Evolutionary conservation across 1,140 invertebrate species (phyloP).

Genomic region (Oedothorax gibbosus): DNA sequence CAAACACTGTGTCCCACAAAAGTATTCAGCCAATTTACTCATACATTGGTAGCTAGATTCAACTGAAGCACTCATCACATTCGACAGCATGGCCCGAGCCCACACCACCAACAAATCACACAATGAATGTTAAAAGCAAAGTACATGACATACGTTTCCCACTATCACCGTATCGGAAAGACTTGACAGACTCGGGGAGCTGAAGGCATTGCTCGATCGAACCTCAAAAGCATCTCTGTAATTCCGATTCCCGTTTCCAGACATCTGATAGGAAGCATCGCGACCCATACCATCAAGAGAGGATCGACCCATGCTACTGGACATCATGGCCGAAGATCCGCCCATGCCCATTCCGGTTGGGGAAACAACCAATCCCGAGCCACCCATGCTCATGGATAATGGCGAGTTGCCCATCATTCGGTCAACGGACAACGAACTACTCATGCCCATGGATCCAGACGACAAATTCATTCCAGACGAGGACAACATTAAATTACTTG

Average conservation of each 20-base stretch:
- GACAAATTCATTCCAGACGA: conserved; percentile 38
- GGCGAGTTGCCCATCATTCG: conserved; percentile 50
- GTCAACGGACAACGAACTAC: conserved; percentile 49
- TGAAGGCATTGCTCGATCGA: conserved; percentile 43
- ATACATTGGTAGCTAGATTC: conserved; percentile 24
- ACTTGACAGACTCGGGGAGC: conserved; percentile 39
- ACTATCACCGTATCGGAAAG: conserved; percentile 54
- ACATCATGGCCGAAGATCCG: conserved; percentile 41
- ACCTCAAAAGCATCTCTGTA: conserved; percentile 52
- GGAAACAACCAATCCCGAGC: conserved; percentile 37
- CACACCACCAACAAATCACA: conserved; percentile 23
- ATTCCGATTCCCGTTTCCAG: conserved; percentile 17
- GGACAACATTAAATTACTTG: conserved; percentile 56
- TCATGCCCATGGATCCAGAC: conserved; percentile 57
- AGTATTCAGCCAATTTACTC: neutral
- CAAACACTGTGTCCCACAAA: neutral
- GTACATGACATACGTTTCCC: conserved; percentile 50
- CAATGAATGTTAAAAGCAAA: conserved; percentile 25
- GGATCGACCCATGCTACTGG: conserved; percentile 46
- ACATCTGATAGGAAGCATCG: conserved; percentile 29
- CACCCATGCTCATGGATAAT: conserved; percentile 45
- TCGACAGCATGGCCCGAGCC: neutral
- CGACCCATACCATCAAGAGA: conserved; percentile 42
- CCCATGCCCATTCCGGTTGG: conserved; percentile 50
- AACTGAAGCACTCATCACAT: neutral